Percentiles rank a stretch among this genome's conserved stretches.
Conservation (phyloP, 2,113 vertebrate genomes). For the Gobiocypris rarus region DNA sequence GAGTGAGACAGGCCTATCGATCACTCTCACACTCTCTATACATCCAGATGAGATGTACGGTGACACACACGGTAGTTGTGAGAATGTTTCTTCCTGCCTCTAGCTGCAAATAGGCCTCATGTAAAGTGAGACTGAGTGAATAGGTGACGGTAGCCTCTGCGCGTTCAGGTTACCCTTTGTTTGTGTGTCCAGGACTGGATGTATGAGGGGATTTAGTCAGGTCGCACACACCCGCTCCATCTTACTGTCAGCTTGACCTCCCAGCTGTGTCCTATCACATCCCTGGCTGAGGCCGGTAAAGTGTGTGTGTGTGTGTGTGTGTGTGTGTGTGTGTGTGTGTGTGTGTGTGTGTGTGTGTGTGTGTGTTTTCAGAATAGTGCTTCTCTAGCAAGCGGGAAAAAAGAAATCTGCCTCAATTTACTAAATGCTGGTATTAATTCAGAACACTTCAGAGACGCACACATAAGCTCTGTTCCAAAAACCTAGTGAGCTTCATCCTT, state of each 20-base stretch:
- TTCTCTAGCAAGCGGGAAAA: neutral
- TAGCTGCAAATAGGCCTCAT: slow-evolving; percentile 24
- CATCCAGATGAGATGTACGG: slow-evolving; percentile 30
- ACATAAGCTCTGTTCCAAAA: slow-evolving; percentile 20
- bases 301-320: slow-evolving; percentile 45
- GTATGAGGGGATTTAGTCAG: slow-evolving; percentile 50
- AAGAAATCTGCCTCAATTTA: slow-evolving; percentile 27
- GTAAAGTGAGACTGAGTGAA: slow-evolving; percentile 36
- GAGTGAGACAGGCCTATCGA: slow-evolving; percentile 24
- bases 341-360: too few species aligned
- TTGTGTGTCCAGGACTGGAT: slow-evolving; percentile 50
- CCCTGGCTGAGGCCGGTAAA: slow-evolving; percentile 14
- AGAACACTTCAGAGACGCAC: slow-evolving; percentile 27
- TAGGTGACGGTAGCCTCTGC: slow-evolving; percentile 32
- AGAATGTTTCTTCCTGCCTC: slow-evolving; percentile 35
- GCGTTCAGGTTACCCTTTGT: slow-evolving; percentile 41
- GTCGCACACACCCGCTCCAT: slow-evolving; percentile 55
- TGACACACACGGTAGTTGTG: slow-evolving; percentile 20
- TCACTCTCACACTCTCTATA: slow-evolving; percentile 35
- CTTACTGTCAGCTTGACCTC: slow-evolving; percentile 58
- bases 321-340: too few species aligned
- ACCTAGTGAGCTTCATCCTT: neutral
- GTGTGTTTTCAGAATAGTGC: slow-evolving; percentile 14
- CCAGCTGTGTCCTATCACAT: slow-evolving; percentile 41
- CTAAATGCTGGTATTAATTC: slow-evolving; percentile 24